A percentile compares a stretch with the other conserved stretches of the same genome.
These are phyloP conservation scores for Eretmocerus hayati DNA, from an alignment of 2,888 invertebrate genomes.

Conservation along the genomic window DNA sequence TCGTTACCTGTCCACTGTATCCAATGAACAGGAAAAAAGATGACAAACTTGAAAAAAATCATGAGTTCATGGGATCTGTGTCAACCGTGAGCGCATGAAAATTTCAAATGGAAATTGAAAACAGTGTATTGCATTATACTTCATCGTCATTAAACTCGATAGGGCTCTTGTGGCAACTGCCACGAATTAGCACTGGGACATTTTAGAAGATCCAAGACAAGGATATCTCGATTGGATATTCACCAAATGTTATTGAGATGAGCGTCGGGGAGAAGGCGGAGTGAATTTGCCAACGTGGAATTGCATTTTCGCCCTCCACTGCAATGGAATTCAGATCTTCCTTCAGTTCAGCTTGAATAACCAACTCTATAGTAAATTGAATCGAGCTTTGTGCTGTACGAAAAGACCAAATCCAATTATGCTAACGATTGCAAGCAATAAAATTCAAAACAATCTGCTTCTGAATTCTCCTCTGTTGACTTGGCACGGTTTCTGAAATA, in stretches of 20 bases:
- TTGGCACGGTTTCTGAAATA: too few relatives aligned
- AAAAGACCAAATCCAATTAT: slow-evolving; percentile 24
- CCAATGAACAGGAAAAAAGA: too few relatives aligned
- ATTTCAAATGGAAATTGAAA: too few relatives aligned
- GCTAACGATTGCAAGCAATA: slow-evolving; percentile 32
- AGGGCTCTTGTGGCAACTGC: background rate
- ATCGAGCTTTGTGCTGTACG: slow-evolving; percentile 23
- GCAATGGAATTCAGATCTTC: slow-evolving; percentile 35
- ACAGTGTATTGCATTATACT: too few relatives aligned
- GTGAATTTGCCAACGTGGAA: slow-evolving; percentile 33
- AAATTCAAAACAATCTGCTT: slow-evolving; percentile 25
- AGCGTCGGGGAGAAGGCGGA: slow-evolving; percentile 32
- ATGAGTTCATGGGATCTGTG: too few relatives aligned
- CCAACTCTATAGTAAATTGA: too few relatives aligned
- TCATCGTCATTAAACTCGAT: too few relatives aligned
- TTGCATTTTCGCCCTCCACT: slow-evolving; percentile 36
- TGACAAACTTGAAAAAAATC: too few relatives aligned
- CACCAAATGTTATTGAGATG: slow-evolving; percentile 44
- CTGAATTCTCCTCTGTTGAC: too few relatives aligned
- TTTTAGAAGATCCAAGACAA: slow-evolving; percentile 25
- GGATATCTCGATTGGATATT: slow-evolving; percentile 31
- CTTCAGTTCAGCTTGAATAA: too few relatives aligned
- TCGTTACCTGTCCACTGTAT: too few relatives aligned
- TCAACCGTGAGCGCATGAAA: too few relatives aligned
- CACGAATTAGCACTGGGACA: background rate